Evolutionary conservation across 2,113 vertebrate genomes (phyloP), one percentile per base, ranked within the genome.

Genomic region (Barbus barbus): DNA sequence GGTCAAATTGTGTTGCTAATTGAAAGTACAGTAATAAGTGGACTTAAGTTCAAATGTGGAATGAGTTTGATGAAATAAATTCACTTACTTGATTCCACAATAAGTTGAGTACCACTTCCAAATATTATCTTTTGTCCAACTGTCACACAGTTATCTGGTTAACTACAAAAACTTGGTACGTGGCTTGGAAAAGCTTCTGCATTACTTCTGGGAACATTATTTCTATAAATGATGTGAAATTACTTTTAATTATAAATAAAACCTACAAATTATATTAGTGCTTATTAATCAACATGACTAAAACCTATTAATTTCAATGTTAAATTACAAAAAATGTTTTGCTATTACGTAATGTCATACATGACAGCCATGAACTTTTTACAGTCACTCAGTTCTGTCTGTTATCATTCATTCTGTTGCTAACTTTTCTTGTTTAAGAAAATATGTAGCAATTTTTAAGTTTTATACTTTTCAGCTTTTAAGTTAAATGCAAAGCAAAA

Each of bases 61-160:
- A 28, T 0, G 8, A 26, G 38, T 65, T 65, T 80, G n/a, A 28
- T 61, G 0, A 63, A 65, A 31, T 46, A 26, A 16, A 41, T 75
- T 6, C 41, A 80, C 85, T 84, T 82, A 87, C 87, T 83, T 81
- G 60, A n/a, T 9, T 82, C 24, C 4, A 91, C 78, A 33, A 61
- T 72, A 44, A 89, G 69, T 18, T 16, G 63, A 11, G 65, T 83
- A 26, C 84, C 87, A 28, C 24, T 83, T 58, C 90, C 90, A 82
- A 90, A 88, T 22, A 46, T 79, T 4, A 86, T 3, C 28, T 85
- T 91, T 71, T 8, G 5, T 11, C 78, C 84, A 56, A 26, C 11
- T 82, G 14, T 86, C 82, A 86, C 86, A 87, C 79, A 85, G 86
- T 8, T 36, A 56, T 51, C 26, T 36, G 3, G 3, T 31, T n/a